Evolutionary conservation across 2,113 vertebrate species (phyloP), one percentile per base, ranked within the genome.

Genomic region (Oceanites oceanicus): DNA sequence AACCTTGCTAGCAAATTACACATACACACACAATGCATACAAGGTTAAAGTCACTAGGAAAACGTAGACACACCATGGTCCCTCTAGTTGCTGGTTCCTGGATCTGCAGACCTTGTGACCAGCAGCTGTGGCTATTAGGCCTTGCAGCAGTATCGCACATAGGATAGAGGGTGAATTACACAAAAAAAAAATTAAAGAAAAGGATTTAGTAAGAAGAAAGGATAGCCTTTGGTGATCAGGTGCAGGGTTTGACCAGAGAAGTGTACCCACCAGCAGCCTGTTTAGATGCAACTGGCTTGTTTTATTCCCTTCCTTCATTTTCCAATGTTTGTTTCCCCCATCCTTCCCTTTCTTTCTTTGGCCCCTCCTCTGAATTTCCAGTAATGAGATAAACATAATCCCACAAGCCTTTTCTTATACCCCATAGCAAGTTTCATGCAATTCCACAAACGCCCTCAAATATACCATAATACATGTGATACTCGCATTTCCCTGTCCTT

Each of bases 241-340:
- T 80, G 30, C 27, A 44, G 67, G 10, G 25, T 63, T 84, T 92
- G 27, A 49, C 65, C n/a, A 50, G 44, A 66, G 20, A 53, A 81
- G 55, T 1, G 2, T 77, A 70, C 29, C 53, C 27, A 76, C 23
- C 38, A n/a, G 52, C 25, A 71, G 14, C 20, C 45, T 26, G 20
- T 68, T 76, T 75, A 75, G 83, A 62, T 75, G 19, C 67, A 79
- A 9, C 7, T 53, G 38, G 10, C 17, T 14, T 11, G 45, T 87
- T 71, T 79, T 40, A 62, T 53, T 53, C 23, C 26, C 13, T 4
- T 2, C 6, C n/a, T 55, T 34, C n/a, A 27, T 68, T 73, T 50
- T 55, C 10, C 14, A 5, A 1, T 55, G 14, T 63, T 80, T 73
- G 13, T 26, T 25, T 5, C 9, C 10, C 2, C 2, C 1, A 13